Conservation (phyloP, 2,888 invertebrate genomes). For the Agriotes lineatus region DNA sequence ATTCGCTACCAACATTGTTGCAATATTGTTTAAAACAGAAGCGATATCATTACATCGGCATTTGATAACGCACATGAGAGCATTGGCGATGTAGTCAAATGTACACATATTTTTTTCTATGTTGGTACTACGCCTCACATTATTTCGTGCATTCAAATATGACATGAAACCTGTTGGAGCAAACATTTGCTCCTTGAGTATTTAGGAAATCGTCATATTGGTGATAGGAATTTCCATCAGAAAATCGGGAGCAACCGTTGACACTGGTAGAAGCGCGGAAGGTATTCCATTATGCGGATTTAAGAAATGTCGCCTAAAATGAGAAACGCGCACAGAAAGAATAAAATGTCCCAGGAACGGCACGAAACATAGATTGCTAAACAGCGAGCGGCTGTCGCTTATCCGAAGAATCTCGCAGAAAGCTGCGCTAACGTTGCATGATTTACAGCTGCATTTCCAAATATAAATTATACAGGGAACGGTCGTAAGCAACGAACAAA, state of each 20-base stretch:
- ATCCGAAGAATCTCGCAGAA: constrained; percentile 7
- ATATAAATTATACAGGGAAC: constrained; percentile 4
- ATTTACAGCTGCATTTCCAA: constrained; percentile 13
- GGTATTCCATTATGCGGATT: constrained; percentile 10
- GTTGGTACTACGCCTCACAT: no score
- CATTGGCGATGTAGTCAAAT: no score
- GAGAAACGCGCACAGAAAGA: constrained; percentile 1
- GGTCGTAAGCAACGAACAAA: constrained; percentile 13
- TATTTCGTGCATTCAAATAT: no score
- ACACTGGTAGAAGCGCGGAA: neutral
- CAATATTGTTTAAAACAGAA: no score
- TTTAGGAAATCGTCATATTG: no score
- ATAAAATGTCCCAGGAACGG: constrained; percentile 3
- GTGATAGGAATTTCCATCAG: no score
- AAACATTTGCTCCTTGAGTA: no score
- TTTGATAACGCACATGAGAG: no score
- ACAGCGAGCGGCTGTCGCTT: constrained; percentile 7
- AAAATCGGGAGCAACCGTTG: neutral
- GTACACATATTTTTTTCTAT: no score
- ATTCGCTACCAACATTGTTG: no score
- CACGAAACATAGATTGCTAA: constrained; percentile 9
- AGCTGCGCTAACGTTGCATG: constrained; percentile 4
- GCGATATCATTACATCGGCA: no score
- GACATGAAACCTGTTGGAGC: no score
- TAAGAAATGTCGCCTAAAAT: constrained; percentile 7